These are phyloP conservation scores for Aphrophora alni DNA, from an alignment of 2,888 invertebrate genomes.

Conservation along the genomic window DNA sequence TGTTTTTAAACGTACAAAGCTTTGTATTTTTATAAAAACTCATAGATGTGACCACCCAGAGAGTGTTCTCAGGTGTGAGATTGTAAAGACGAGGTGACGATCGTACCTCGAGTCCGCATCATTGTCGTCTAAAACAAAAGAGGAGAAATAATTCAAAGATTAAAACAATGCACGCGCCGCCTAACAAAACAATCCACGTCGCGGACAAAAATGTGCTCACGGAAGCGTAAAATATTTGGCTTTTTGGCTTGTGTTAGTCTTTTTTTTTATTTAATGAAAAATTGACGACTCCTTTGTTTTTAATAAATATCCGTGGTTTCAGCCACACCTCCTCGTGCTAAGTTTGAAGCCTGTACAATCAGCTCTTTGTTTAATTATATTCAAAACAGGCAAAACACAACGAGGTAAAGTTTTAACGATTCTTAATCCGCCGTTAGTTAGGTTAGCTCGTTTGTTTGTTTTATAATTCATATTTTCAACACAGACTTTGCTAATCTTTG, in stretches of 20 bases:
- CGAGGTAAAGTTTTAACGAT: constrained; percentile 9
- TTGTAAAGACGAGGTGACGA: background rate
- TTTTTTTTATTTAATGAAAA: background rate
- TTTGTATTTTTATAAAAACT: too few species aligned
- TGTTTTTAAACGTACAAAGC: too few species aligned
- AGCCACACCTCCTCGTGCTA: background rate
- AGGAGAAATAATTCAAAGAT: background rate
- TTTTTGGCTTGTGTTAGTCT: background rate
- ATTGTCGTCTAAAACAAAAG: background rate
- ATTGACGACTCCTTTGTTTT: background rate
- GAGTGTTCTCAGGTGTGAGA: background rate
- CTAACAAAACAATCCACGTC: background rate
- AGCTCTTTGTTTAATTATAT: background rate
- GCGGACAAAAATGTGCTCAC: background rate
- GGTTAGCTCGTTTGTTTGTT: background rate
- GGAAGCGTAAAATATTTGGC: background rate
- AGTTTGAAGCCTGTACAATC: background rate
- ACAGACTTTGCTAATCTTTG: background rate
- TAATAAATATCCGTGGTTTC: background rate
- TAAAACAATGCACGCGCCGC: background rate
- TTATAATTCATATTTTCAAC: background rate
- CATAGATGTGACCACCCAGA: background rate
- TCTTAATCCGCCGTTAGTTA: background rate
- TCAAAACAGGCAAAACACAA: too few species aligned
- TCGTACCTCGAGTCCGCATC: background rate